phyloP scores from a whole-genome alignment of 2,888 invertebrate species.

The Ypsolopha scabrella region DNA sequence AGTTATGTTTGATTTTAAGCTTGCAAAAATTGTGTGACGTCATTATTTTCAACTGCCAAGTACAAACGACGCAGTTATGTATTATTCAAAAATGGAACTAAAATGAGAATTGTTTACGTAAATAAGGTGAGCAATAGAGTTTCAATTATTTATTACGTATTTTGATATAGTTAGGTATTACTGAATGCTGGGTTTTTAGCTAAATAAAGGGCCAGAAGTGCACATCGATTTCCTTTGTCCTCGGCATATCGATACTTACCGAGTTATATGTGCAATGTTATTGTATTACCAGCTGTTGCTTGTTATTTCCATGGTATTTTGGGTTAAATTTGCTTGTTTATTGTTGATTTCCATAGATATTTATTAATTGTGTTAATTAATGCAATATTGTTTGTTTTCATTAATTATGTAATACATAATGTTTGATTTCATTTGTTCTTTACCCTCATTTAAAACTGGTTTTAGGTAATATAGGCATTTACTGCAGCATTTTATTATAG shows the following conservation, averaged over 20 bases:
- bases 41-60: slow-evolving; percentile 68
- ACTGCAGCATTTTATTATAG: too few species aligned
- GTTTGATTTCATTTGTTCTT: too few species aligned
- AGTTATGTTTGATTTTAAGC: slow-evolving; percentile 36
- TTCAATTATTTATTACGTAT: not conserved
- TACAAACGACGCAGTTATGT: slow-evolving; percentile 74
- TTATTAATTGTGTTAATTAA: too few species aligned
- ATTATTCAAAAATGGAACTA: slow-evolving; percentile 61
- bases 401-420: too few species aligned
- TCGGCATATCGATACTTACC: slow-evolving; percentile 25
- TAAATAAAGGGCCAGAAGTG: slow-evolving; percentile 8
- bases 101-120: slow-evolving; percentile 54
- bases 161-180: not conserved
- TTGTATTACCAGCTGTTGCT: slow-evolving; percentile 40
- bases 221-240: slow-evolving; percentile 68
- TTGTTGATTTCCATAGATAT: too few species aligned
- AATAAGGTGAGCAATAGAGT: slow-evolving; percentile 39
- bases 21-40: slow-evolving; percentile 65
- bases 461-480: too few species aligned
- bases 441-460: too few species aligned
- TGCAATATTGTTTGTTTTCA: too few species aligned
- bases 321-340: not conserved
- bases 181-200: not conserved
- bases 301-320: not conserved
- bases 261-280: slow-evolving; percentile 1